Conservation (phyloP, 2,113 vertebrate species). For the Proterorhinus semilunaris region DNA sequence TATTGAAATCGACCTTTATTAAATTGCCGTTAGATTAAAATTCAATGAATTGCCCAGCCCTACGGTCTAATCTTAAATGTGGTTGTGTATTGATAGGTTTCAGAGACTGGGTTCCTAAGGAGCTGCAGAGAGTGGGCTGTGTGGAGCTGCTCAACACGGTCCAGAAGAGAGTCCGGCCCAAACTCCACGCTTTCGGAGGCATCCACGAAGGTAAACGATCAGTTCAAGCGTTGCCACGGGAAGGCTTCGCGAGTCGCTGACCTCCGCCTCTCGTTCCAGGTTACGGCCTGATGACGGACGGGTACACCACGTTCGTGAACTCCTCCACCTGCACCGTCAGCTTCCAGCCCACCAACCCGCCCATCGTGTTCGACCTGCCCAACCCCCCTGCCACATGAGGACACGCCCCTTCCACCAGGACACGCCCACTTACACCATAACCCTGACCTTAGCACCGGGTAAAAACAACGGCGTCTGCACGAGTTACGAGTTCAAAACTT, state of each 20-base stretch:
- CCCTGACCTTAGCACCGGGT: constrained; percentile 42
- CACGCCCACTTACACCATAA: not conserved
- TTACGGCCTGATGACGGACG: constrained; percentile 97
- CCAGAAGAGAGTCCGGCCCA: constrained; percentile 93
- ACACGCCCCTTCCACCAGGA: not conserved
- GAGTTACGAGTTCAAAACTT: not conserved
- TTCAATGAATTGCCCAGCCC: no score
- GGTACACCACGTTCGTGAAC: constrained; percentile 96
- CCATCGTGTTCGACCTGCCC: constrained; percentile 97
- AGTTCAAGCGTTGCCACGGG: not conserved
- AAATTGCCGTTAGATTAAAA: no score
- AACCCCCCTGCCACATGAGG: constrained; percentile 93
- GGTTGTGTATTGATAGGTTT: constrained; percentile 77
- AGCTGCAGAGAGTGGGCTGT: constrained; percentile 94
- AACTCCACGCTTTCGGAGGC: constrained; percentile 93
- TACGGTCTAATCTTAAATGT: no score
- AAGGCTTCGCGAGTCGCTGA: no score
- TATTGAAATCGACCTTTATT: no score
- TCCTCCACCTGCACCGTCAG: constrained; percentile 96
- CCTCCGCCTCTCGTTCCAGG: constrained; percentile 73
- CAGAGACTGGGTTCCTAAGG: constrained; percentile 98
- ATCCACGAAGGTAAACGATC: constrained; percentile 89
- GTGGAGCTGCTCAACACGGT: constrained; percentile 98
- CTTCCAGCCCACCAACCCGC: constrained; percentile 97
- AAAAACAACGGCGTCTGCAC: not conserved